A percentile compares a stretch with the other conserved stretches of the same genome.
Conservation (phyloP, 2,888 invertebrate species). For the Platynereis dumerilii region DNA sequence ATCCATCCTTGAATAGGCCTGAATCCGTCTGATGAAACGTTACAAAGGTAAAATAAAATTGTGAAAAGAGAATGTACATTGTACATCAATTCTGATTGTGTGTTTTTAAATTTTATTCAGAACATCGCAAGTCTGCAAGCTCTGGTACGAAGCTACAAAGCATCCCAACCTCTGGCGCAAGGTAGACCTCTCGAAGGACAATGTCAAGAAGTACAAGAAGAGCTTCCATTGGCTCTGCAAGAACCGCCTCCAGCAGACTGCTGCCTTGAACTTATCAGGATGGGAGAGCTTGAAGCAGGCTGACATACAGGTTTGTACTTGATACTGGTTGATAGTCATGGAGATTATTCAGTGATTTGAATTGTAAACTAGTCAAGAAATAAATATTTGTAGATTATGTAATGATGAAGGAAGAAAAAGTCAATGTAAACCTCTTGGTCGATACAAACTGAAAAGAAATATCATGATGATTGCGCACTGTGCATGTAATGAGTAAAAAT, state of each 20-base stretch:
- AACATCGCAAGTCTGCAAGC: slow-evolving; percentile 2
- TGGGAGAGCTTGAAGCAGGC: neutral
- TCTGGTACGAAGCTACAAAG: neutral
- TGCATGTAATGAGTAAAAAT: too few relatives aligned
- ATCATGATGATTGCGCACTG: too few relatives aligned
- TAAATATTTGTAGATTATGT: too few relatives aligned
- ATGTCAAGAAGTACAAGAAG: slow-evolving; percentile 9
- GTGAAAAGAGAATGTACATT: too few relatives aligned
- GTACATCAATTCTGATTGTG: too few relatives aligned
- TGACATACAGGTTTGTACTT: neutral
- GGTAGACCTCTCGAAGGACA: slow-evolving; percentile 1
- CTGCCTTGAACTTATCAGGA: neutral
- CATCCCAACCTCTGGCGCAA: neutral
- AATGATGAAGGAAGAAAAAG: too few relatives aligned
- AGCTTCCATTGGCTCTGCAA: slow-evolving; percentile 4
- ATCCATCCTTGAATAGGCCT: too few relatives aligned
- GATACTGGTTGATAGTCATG: neutral
- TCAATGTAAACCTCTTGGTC: too few relatives aligned
- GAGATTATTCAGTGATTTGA: neutral
- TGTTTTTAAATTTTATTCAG: too few relatives aligned
- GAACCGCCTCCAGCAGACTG: slow-evolving; percentile 2
- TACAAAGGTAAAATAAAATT: too few relatives aligned
- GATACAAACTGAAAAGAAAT: too few relatives aligned
- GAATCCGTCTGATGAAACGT: too few relatives aligned
- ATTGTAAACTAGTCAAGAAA: neutral